Conservation (phyloP, 1,140 invertebrate genomes). For the Hormaphis cornu region DNA sequence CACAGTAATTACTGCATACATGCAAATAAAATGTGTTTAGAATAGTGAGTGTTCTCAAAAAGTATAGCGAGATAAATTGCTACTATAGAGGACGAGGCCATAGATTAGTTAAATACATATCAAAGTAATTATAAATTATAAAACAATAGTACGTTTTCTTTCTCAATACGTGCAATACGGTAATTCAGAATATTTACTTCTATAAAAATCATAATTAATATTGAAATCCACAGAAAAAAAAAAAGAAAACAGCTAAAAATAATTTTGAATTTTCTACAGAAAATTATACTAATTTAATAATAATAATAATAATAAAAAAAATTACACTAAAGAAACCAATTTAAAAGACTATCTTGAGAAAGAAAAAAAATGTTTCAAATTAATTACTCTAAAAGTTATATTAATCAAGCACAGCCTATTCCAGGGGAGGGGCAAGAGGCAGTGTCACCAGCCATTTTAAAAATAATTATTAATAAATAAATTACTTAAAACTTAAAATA, state of each 20-base stretch:
- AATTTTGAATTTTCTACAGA: no score
- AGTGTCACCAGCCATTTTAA: slow-evolving; percentile 26
- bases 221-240: no score
- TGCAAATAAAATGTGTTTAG: slow-evolving; percentile 14
- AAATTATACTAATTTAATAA: background rate
- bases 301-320: background rate
- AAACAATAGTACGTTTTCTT: slow-evolving; percentile 1
- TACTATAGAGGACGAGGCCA: slow-evolving; percentile 8
- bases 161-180: background rate
- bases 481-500: slow-evolving; percentile 16
- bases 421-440: slow-evolving; percentile 24
- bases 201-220: no score
- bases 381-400: slow-evolving; percentile 19
- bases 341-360: background rate
- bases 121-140: slow-evolving; percentile 16
- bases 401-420: slow-evolving; percentile 27
- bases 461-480: slow-evolving; percentile 8
- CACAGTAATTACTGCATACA: slow-evolving; percentile 29
- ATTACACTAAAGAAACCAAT: background rate
- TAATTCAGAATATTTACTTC: no score
- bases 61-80: slow-evolving; percentile 3
- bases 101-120: background rate
- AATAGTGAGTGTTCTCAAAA: slow-evolving; percentile 15
- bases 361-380: slow-evolving; percentile 3
- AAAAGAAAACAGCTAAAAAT: no score